Conservation (phyloP, 2,797 vertebrate genomes). For the Anomalospiza imberbis region DNA sequence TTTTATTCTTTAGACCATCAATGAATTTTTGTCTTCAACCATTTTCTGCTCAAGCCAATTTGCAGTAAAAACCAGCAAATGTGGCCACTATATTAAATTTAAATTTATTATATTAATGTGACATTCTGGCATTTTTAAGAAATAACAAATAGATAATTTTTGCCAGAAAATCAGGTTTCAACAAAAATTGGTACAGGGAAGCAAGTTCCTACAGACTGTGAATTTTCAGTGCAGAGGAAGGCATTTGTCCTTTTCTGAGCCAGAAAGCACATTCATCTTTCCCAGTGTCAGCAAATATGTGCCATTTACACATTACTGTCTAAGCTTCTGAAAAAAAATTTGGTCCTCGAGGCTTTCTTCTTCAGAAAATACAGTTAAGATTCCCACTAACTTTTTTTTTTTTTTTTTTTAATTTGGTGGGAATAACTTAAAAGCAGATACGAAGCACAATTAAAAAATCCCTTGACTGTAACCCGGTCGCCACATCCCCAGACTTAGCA, state of each 20-base stretch:
- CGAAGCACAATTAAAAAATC: not conserved
- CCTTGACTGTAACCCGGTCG: not conserved
- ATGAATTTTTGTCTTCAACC: not conserved
- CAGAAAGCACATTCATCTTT: slow-evolving; percentile 18
- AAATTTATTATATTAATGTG: not conserved
- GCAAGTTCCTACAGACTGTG: not conserved
- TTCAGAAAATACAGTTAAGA: not conserved
- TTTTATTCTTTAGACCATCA: not conserved
- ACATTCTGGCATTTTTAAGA: not conserved
- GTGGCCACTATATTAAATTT: not conserved
- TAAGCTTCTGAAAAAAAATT: slow-evolving; percentile 22
- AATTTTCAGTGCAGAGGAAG: not conserved
- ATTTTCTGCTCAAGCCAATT: not conserved
- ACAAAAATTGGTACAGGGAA: not conserved
- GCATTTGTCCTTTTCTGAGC: not conserved
- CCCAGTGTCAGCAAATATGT: slow-evolving; percentile 6
- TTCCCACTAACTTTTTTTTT: not conserved
- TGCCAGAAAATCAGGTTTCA: not conserved
- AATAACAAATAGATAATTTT: not conserved
- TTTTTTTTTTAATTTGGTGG: not conserved
- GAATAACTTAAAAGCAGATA: not conserved
- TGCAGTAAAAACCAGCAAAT: not conserved
- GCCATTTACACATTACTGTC: slow-evolving; percentile 7
- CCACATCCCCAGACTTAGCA: not conserved
- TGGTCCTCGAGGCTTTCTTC: slow-evolving; percentile 8